Conservation (phyloP, 2,113 vertebrate species). For the Circaetus gallicus region DNA sequence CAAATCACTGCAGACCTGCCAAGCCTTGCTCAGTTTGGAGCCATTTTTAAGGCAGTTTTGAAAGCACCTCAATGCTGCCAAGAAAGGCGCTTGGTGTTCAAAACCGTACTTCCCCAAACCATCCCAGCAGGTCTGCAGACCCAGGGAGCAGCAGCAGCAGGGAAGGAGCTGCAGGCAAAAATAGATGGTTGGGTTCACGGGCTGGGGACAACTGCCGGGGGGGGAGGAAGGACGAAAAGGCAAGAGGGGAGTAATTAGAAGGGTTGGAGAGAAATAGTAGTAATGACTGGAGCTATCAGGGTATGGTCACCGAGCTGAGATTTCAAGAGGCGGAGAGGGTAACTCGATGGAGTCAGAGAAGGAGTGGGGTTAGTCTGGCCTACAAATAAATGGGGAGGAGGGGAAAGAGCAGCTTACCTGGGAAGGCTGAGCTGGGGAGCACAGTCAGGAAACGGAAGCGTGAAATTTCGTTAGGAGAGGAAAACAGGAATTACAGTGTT, state of each 20-base stretch:
- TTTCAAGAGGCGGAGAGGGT: background rate
- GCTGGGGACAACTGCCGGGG: background rate
- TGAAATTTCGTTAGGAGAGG: background rate
- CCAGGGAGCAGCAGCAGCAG: background rate
- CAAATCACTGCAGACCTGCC: slow-evolving; percentile 44
- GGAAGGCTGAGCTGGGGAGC: background rate
- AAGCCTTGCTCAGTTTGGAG: slow-evolving; percentile 12
- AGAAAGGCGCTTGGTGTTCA: background rate
- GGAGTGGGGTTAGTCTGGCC: background rate
- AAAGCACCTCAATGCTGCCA: background rate
- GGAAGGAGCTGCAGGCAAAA: background rate
- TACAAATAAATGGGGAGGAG: background rate
- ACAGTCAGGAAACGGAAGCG: background rate
- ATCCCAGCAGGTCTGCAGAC: background rate
- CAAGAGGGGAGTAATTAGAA: background rate
- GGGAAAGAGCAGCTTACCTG: background rate
- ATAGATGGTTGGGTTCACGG: fast-evolving
- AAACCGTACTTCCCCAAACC: background rate
- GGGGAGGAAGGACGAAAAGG: background rate
- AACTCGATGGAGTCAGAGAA: background rate
- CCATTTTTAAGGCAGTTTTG: slow-evolving; percentile 24
- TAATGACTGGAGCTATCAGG: background rate
- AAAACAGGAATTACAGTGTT: background rate
- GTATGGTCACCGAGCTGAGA: fast-evolving
- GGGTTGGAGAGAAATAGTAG: background rate